Evolutionary conservation across 2,888 invertebrate species (phyloP).

Genomic region (Callimorpha dominula): DNA sequence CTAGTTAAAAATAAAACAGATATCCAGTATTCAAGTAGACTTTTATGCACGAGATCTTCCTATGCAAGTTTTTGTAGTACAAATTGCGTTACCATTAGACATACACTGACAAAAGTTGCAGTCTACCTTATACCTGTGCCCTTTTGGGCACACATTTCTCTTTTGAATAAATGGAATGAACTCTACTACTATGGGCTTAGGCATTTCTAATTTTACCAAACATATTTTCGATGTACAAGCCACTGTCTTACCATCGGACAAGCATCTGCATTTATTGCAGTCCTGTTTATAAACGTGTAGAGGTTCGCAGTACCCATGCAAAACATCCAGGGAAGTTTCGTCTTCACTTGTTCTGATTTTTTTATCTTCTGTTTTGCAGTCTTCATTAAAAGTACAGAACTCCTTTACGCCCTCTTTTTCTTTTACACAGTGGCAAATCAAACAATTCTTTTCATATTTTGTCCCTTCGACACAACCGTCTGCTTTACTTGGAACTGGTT

Average conservation of each 20-base stretch:
- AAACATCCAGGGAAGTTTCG: slow-evolving; percentile 37
- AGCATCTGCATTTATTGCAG: slow-evolving; percentile 72
- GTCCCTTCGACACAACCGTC: slow-evolving; percentile 64
- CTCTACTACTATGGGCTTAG: slow-evolving; percentile 46
- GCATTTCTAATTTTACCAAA: not conserved
- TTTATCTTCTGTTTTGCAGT: slow-evolving; percentile 38
- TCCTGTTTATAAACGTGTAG: slow-evolving; percentile 62
- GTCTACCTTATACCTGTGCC: slow-evolving; percentile 67
- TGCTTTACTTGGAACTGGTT: not conserved
- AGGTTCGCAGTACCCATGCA: slow-evolving; percentile 74
- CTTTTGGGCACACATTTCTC: slow-evolving; percentile 60
- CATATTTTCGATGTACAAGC: slow-evolving; percentile 64
- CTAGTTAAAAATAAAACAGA: not conserved
- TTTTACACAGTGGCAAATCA: slow-evolving; percentile 64
- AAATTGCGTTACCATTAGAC: slow-evolving; percentile 71
- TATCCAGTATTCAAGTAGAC: not conserved
- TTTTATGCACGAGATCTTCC: not conserved
- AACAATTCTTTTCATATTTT: slow-evolving; percentile 63
- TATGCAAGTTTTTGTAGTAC: slow-evolving; percentile 66
- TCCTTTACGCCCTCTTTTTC: slow-evolving; percentile 53
- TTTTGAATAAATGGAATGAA: slow-evolving; percentile 66
- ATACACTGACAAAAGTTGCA: slow-evolving; percentile 77
- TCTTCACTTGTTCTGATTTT: not conserved
- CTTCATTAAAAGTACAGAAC: slow-evolving; percentile 56
- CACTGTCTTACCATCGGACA: slow-evolving; percentile 65